Evolutionary conservation across 2,113 vertebrate genomes (phyloP).

Genomic region (Climacteris rufus): DNA sequence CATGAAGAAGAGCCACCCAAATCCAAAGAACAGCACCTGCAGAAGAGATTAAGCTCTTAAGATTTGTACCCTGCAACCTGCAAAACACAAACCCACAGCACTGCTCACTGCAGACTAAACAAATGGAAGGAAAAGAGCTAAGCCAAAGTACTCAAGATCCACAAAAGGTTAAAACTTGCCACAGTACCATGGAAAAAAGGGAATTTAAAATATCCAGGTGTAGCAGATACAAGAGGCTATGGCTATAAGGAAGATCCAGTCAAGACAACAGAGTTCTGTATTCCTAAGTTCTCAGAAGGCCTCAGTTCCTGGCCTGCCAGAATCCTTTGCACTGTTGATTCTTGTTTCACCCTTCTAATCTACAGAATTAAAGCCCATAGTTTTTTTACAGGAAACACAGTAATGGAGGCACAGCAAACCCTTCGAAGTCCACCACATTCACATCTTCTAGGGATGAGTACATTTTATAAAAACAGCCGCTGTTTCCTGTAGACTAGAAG

Average conservation of each 20-base stretch:
- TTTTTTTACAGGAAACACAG: neutral
- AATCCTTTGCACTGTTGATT: neutral
- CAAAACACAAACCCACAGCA: neutral
- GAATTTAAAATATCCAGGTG: neutral
- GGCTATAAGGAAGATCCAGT: neutral
- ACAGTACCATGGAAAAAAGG: rapidly evolving
- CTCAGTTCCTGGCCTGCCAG: neutral
- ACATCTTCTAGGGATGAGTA: neutral
- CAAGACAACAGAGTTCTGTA: neutral
- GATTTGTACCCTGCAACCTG: neutral
- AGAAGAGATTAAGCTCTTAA: neutral
- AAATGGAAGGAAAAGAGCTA: neutral
- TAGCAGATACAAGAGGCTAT: neutral
- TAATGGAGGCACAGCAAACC: neutral
- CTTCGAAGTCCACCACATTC: neutral
- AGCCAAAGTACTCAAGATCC: neutral
- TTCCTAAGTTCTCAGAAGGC: neutral
- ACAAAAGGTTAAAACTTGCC: neutral
- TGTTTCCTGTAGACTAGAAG: neutral
- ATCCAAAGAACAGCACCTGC: constrained; percentile 96
- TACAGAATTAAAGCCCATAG: neutral
- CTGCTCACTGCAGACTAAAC: neutral
- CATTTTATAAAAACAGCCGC: neutral
- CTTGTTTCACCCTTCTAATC: neutral
- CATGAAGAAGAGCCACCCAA: constrained; percentile 99